Conservation (phyloP, 2,888 invertebrate species). For the Tinea semifulvella region DNA sequence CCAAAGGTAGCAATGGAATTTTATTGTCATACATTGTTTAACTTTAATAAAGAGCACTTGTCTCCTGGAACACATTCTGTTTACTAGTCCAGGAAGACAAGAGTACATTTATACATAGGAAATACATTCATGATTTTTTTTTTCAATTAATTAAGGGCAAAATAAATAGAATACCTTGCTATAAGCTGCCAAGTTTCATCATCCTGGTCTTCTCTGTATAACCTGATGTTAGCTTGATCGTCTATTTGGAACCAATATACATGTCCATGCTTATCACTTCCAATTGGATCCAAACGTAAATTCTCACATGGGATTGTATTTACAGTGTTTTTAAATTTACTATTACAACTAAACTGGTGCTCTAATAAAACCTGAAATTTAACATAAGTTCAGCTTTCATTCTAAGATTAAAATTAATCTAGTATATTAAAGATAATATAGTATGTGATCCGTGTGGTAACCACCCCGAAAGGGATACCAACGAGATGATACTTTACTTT, state of each 20-base stretch:
- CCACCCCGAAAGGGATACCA: no score
- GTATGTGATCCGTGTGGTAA: neutral
- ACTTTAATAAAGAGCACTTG: no score
- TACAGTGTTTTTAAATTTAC: conserved; percentile 90
- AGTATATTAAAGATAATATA: neutral
- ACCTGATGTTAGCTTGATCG: conserved; percentile 85
- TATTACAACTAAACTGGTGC: conserved; percentile 93
- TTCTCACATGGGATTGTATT: conserved; percentile 81
- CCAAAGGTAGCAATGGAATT: no score
- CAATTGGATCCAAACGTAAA: conserved; percentile 87
- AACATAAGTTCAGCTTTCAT: neutral
- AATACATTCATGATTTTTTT: no score
- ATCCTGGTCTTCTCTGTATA: conserved; percentile 95
- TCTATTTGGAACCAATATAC: conserved; percentile 95
- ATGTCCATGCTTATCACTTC: conserved; percentile 89
- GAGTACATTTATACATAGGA: no score
- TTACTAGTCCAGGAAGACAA: no score
- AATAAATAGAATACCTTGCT: conserved; percentile 70
- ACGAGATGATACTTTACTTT: no score
- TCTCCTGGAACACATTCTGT: no score
- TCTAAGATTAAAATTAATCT: neutral
- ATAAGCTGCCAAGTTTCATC: conserved; percentile 96
- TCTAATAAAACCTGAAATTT: conserved; percentile 81
- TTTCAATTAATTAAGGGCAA: neutral
- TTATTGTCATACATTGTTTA: no score